phyloP scores from a whole-genome alignment of 1,140 invertebrate species.

The Pomacea maculata region DNA sequence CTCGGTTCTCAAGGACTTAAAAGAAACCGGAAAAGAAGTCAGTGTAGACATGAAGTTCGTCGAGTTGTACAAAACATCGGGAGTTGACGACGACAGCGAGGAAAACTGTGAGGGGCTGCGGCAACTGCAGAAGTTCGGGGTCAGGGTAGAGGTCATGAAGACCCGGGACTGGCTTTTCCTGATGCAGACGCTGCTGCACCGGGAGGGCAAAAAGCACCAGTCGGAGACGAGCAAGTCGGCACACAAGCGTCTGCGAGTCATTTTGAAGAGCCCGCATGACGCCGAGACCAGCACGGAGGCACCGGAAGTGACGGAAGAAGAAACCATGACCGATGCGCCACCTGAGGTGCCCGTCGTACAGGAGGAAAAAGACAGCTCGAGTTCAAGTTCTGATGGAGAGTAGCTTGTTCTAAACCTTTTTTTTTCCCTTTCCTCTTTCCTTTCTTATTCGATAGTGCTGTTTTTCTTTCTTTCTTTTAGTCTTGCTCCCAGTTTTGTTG shows the following conservation, averaged over 20 bases:
- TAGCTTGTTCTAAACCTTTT: too few relatives aligned
- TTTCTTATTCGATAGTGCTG: too few relatives aligned
- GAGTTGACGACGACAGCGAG: conserved; percentile 13
- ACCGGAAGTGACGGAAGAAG: neutral
- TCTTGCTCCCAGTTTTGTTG: too few relatives aligned
- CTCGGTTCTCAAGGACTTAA: conserved; percentile 8
- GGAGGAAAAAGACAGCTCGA: too few relatives aligned
- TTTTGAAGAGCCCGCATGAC: conserved; percentile 11
- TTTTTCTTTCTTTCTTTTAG: too few relatives aligned
- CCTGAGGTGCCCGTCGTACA: too few relatives aligned
- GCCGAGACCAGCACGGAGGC: neutral
- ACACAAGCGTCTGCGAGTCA: neutral
- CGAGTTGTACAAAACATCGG: conserved; percentile 12
- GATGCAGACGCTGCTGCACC: conserved; percentile 14
- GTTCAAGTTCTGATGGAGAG: too few relatives aligned
- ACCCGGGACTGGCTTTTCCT: conserved; percentile 14
- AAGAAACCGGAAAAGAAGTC: conserved; percentile 17
- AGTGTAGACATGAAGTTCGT: conserved; percentile 18
- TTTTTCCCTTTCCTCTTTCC: too few relatives aligned
- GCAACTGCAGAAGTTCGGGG: conserved; percentile 9
- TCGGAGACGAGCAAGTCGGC: neutral
- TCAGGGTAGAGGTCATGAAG: conserved; percentile 14
- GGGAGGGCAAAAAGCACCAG: conserved; percentile 10
- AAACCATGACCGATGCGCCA: neutral
- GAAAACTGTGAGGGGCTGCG: conserved; percentile 21